These are phyloP conservation scores for Spodoptera exigua DNA, from an alignment of 2,888 invertebrate species.

Conservation along the genomic window DNA sequence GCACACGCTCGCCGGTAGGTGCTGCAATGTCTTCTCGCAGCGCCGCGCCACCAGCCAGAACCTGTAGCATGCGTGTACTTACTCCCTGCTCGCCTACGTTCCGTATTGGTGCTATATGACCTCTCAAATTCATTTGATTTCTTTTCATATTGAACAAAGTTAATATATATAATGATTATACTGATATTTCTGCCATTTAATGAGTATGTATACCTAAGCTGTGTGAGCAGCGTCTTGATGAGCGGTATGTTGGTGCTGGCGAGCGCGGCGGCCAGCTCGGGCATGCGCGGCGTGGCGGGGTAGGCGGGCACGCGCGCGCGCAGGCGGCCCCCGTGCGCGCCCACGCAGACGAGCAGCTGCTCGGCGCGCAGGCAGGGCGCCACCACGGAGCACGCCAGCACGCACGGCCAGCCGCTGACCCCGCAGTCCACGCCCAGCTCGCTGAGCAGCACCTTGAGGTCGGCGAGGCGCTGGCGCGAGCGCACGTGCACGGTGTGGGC, in stretches of 20 bases:
- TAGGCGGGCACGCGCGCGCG: constrained; percentile 98
- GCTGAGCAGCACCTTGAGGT: constrained; percentile 94
- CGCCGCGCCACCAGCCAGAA: constrained; percentile 97
- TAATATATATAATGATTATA: no score
- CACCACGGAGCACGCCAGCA: constrained; percentile 96
- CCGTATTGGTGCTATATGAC: not conserved
- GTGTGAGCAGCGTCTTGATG: constrained; percentile 78
- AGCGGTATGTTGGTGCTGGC: constrained; percentile 70
- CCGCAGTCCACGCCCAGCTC: constrained; percentile 92
- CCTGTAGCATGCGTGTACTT: constrained; percentile 75
- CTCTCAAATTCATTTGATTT: no score
- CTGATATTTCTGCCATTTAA: no score
- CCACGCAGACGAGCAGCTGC: constrained; percentile 97
- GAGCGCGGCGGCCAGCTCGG: constrained; percentile 94
- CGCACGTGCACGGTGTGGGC: constrained; percentile 98
- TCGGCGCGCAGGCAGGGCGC: constrained; percentile 97
- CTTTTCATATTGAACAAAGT: no score
- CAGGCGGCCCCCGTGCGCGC: constrained; percentile 97
- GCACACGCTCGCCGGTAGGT: constrained; percentile 96
- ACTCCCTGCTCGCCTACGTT: no score
- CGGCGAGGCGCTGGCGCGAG: constrained; percentile 94
- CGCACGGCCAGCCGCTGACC: constrained; percentile 96
- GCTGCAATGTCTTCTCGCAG: constrained; percentile 98
- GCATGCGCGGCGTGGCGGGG: constrained; percentile 93
- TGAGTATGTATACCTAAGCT: constrained; percentile 77